phyloP scores from a whole-genome alignment of 2,888 invertebrate genomes.

The Hirtodrosophila cameraria region DNA sequence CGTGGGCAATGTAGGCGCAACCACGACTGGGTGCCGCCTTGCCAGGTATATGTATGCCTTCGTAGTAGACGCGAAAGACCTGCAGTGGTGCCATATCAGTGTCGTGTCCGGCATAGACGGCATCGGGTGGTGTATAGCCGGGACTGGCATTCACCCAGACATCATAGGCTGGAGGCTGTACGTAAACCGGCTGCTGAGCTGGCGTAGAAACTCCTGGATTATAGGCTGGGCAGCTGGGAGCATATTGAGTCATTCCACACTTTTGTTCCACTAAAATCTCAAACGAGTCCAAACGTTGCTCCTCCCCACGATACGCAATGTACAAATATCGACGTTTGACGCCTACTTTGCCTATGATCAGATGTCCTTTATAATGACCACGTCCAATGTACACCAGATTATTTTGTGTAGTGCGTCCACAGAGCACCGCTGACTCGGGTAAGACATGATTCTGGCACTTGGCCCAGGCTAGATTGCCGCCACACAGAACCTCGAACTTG shows the following conservation, averaged over 20 bases:
- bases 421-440: slow-evolving; percentile 85
- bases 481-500: slow-evolving; percentile 85
- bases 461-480: slow-evolving; percentile 86
- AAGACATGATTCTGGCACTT: slow-evolving; percentile 83
- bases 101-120: slow-evolving; percentile 83
- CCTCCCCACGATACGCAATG: slow-evolving; percentile 85
- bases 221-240: slow-evolving; percentile 41
- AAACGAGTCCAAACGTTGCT: slow-evolving; percentile 84
- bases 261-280: slow-evolving; percentile 82
- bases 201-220: slow-evolving; percentile 55
- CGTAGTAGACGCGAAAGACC: slow-evolving; percentile 84
- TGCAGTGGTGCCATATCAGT: slow-evolving; percentile 80
- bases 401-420: slow-evolving; percentile 84
- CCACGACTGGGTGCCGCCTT: slow-evolving; percentile 86
- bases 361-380: slow-evolving; percentile 85
- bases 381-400: slow-evolving; percentile 86
- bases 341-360: slow-evolving; percentile 86
- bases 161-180: slow-evolving; percentile 35
- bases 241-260: slow-evolving; percentile 37
- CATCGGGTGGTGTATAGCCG: slow-evolving; percentile 82
- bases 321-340: slow-evolving; percentile 85
- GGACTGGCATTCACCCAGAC: slow-evolving; percentile 74
- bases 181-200: slow-evolving; percentile 12
- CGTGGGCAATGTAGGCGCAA: slow-evolving; percentile 86
- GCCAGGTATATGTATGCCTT: slow-evolving; percentile 86